Evolutionary conservation across 2,113 vertebrate genomes (phyloP), one percentile per base, ranked within the genome.

Genomic region (Dicrurus megarhynchus): DNA sequence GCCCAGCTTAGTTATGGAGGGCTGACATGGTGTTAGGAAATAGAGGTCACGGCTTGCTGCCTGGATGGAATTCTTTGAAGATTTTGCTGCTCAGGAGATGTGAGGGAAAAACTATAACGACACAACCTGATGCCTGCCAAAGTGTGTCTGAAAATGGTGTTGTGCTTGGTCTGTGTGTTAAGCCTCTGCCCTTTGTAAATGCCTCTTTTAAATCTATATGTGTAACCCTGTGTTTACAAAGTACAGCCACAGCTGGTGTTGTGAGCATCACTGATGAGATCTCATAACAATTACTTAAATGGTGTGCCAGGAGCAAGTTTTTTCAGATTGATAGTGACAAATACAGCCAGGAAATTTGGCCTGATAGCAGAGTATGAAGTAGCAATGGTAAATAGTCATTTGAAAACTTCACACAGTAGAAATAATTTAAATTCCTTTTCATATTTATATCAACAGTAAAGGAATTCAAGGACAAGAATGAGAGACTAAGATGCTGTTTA

Each of bases 41-140:
- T 4, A 23, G 67, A 69, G 75, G 81, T 85, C 87, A 87, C 0
- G 3, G 81, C 89, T 96, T 3, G 0, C 87, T 94, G 74, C 65
- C 69, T 41, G 44, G 44, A 11, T 68, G 91, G 95, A 92, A 96
- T 95, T 82, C 93, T 91, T 89, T 97, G 93, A 91, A 94, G 93
- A 52, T 87, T 50, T 7, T 79, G 46, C 71, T 71, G 39, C 56
- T 81, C 73, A 55, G 81, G 53, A 89, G 32, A 73, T 84, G 55
- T 5, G 74, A 85, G 60, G 47, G 61, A 49, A 5, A 6, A 64
- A 26, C 49, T 64, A 37, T 52, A 57, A 93, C 84, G 89, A 75
- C 2, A 4, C 33, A 17, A 56, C 32, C 77, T 81, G 74, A 53
- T 49, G 44, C n/a, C 87, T 93, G 56, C 53, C 41, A 53, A 50